Base-by-base conservation (phyloP, 2,888 invertebrate genomes). In the Pristionchus fissidentatus region DNA sequence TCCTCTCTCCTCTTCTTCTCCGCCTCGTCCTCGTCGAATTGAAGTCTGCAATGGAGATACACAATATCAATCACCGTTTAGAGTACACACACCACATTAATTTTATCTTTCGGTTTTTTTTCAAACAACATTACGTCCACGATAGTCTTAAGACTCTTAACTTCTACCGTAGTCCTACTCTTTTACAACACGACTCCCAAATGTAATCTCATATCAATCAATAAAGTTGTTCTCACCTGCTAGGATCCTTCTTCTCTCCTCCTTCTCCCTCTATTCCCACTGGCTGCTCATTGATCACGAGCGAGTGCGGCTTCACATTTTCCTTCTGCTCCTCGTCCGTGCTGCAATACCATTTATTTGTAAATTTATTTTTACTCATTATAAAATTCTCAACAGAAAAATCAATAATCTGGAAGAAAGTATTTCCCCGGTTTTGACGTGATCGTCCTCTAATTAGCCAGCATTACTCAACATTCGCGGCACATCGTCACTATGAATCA, bases 201-300 rank as follows among this genome's bases (percentile, higher is more conserved):
- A 60, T 15, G 7, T 60, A 60, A 60, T 60, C 8, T n/a, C n/a
- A 60, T 8, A n/a, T 15, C 8, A 60, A 60, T 60, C 7, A n/a
- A 60, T 15, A 60, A 60, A 60, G 8, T 15, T 26, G n/a, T 26
- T 26, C 8, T 43, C 8, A 77, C 77, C 77, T 77, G 49, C 26
- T 38, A 26, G 77, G 19, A 49, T 46, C 77, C 49, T 77, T 77
- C 62, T 60, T 60, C n/a, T 26, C 19, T 15, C 49, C 49, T n/a
- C n/a, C n/a, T n/a, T 70, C 43, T 41, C n/a, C 41, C 43, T 70
- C 77, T n/a, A 57, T 57, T 38, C 41, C 57, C 52, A 52, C 29
- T 66, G 81, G 81, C 32, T 81, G 81, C n/a, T 66, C 81, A 66
- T 81, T 81, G 52, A 81, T 52, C 10, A 81, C 38, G 22, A 81